Base-by-base conservation (phyloP, 2,888 invertebrate species). In the Lingula anatina region DNA sequence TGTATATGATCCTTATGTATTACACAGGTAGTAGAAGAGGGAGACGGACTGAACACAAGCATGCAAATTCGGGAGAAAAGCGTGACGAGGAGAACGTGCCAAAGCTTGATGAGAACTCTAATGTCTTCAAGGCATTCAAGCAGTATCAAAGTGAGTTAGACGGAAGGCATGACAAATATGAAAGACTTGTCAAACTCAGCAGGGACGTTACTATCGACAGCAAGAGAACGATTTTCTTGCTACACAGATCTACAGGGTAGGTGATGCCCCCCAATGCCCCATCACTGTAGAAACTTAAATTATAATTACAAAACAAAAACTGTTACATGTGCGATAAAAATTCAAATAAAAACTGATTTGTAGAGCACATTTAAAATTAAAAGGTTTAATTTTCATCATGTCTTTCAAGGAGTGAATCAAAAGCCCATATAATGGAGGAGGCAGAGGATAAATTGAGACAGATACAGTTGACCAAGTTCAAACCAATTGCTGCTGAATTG, bases 161-260 rank as follows among this genome's bases (percentile, higher is more conserved):
- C 62, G 81, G 81, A 1, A 86, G 87, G 57, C 88, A 93, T 64
- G 91, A 93, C 73, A 84, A 88, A 54, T 84, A 87, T 65, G 93
- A 93, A 71, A 80, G 89, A 40, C 82, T 93, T 27, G 84, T 91
- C 0, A 91, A 92, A 77, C 73, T 87, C 0, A 84, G 87, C 54
- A 81, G 91, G 25, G 92, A 91, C 68, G 83, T 91, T 21, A 91
- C 90, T 0, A 90, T 91, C 59, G 90, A 92, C 68, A 90, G 91
- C 76, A 94, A 94, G 71, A 80, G 91, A 52, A 86, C 89, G 4
- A 94, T 93, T 60, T 93, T 91, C 73, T 76, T 89, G 12, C 77
- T 94, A 21, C 93, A 93, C 73, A 86, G 88, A 28, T 80, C 86
- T 45, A 83, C 84, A 48, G 79, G 80, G 84, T 84, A 66, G 76